Conservation (phyloP, 2,797 vertebrate genomes). For the Anas acuta region DNA sequence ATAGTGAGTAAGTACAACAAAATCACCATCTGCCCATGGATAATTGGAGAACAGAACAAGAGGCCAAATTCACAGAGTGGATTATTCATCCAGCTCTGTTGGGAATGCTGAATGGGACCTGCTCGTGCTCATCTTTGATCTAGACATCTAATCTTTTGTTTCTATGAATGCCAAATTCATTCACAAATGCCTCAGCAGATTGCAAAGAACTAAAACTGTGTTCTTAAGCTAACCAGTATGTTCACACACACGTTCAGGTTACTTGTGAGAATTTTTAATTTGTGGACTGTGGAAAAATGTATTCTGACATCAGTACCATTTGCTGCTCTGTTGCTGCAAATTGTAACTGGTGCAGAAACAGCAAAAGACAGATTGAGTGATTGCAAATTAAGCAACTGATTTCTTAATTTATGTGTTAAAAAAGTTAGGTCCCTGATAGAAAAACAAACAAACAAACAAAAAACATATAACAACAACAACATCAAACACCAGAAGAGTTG, state of each 20-base stretch:
- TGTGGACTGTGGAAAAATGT: fast-evolving
- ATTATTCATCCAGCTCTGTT: conserved; percentile 1
- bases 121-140: not conserved
- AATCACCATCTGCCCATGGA: conserved; percentile 34
- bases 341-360: not conserved
- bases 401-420: not conserved
- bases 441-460: not conserved
- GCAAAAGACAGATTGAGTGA: not conserved
- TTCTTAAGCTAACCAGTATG: not conserved
- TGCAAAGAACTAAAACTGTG: not conserved
- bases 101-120: not conserved
- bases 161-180: not conserved
- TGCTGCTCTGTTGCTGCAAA: not conserved
- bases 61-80: not conserved
- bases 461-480: too few relatives aligned
- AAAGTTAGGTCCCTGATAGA: not conserved
- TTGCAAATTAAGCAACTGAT: not conserved
- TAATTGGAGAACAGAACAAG: conserved; percentile 9
- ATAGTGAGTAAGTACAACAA: not conserved
- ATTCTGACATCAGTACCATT: not conserved
- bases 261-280: not conserved
- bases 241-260: not conserved
- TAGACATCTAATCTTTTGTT: not conserved
- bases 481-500: not conserved
- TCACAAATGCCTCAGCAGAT: not conserved